Conservation (phyloP, 2,797 vertebrate genomes). For the Sphenodon punctatus region DNA sequence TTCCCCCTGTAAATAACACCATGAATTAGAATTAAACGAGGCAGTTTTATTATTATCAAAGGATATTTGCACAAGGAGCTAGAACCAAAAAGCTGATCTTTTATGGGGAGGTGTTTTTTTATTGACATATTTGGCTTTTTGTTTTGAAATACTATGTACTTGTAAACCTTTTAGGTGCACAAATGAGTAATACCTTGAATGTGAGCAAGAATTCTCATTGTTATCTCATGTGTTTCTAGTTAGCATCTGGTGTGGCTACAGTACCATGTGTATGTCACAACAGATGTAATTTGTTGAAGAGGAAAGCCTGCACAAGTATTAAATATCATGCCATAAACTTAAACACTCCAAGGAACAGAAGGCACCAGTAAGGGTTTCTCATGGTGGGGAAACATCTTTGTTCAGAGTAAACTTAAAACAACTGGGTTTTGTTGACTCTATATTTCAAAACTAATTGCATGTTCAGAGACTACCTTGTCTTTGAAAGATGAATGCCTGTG, state of each 20-base stretch:
- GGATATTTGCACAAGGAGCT: neutral
- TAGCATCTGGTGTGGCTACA: neutral
- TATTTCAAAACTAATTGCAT: slow-evolving; percentile 46
- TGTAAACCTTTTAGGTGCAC: neutral
- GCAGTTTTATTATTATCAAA: neutral
- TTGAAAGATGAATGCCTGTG: neutral
- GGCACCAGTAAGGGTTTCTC: neutral
- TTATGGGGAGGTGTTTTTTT: neutral
- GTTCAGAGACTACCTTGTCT: slow-evolving; percentile 1
- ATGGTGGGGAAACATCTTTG: slow-evolving; percentile 7
- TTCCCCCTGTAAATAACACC: slow-evolving; percentile 17
- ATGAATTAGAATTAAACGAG: slow-evolving; percentile 2
- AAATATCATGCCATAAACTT: slow-evolving; percentile 9
- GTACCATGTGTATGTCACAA: neutral
- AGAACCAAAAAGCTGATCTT: neutral
- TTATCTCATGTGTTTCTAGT: neutral
- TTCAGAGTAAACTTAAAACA: slow-evolving; percentile 38
- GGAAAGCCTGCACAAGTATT: neutral
- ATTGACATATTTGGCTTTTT: neutral
- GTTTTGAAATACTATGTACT: neutral
- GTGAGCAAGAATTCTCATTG: neutral
- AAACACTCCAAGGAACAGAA: slow-evolving; percentile 11
- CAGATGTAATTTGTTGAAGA: neutral
- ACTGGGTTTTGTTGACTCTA: slow-evolving; percentile 26
- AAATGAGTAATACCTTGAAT: neutral